Evolutionary conservation across 2,113 vertebrate species (phyloP), one percentile per base, ranked within the genome.

Genomic region (Mastomys natalensis): DNA sequence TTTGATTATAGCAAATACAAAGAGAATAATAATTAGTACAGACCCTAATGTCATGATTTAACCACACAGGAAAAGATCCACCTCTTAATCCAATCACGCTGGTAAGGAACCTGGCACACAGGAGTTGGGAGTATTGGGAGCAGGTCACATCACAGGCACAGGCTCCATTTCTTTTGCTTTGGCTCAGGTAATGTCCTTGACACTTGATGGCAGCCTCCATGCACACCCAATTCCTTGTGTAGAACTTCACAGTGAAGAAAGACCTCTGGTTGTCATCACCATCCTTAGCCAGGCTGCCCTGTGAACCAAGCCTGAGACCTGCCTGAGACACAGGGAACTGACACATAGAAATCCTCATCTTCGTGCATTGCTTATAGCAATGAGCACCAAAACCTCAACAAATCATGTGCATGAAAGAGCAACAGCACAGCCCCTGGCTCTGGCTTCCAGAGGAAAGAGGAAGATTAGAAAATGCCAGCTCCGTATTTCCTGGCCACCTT

Each of bases 241-340:
- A 3, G 16, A 92, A 74, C 40, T 5, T 45, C 51, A 31, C 62
- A 58, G 0, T 29, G 53, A 68, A 37, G 31, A 66, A 43, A 22
- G 31, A 7, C 4, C 74, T 53, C 11, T 11, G 9, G 3, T 13
- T 70, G 0, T n/a, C 2, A 10, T 24, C 1, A 4, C 45, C 53
- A 15, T 45, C 62, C 40, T 73, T 68, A 0, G 9, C 9, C 0
- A 55, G 17, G 16, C 43, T 17, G 17, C 34, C 77, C 9, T 58
- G 37, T 29, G 24, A 19, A 40, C 19, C 11, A 4, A 17, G 34
- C 60, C 51, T 7, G 51, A 45, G 31, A 34, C 70, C 37, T 86
- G 19, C 66, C 76, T 68, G 62, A 31, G 31, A 24, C 51, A 16
- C 40, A 64, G 17, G 34, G 17, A 40, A 31, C n/a, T 53, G 19